Evolutionary conservation across 2,888 invertebrate species (phyloP), one percentile per base, ranked within the genome.

Genomic region (Schrankia costaestrigalis): DNA sequence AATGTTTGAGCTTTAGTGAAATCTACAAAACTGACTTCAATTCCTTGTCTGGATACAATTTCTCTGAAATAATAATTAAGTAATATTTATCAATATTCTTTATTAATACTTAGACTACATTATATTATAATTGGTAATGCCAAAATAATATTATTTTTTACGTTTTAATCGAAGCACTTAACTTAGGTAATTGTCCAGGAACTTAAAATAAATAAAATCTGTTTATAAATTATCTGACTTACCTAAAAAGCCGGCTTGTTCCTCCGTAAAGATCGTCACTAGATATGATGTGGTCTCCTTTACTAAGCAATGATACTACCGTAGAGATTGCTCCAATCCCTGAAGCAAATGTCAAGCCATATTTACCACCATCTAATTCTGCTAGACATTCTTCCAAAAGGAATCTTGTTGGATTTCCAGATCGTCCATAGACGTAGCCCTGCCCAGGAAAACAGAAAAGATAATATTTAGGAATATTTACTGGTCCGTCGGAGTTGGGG

Each of bases 211-310:
- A n/a, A n/a, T n/a, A n/a, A n/a, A 4, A 4, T 6, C 6, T 15
- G 6, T 15, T 15, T 8, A 9, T 9, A n/a, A 8, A 15, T 22
- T 3, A 5, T 11, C n/a, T 26, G 7, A 2, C 24, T 31, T 3
- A 34, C 34, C 28, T 34, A 7, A 34, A 71, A 13, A 90, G 58
- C 33, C 95, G 88, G 62, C 93, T 93, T 0, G 94, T 94, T 11
- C 97, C 97, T 27, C 97, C 97, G 67, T 97, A 97, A 9, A 97
- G 89, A 75, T 97, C 97, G 67, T 97, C 95, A 31, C 93, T 92
- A 59, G 93, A 90, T 21, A 97, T 72, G 2, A 97, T 82, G 68
- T 97, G 96, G 71, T 97, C 97, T 0, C 96, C 97, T 31, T 83
- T 46, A 35, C 89, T 90, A 6, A 97, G 77, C 48, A 95, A 76